Evolutionary conservation across 2,888 invertebrate genomes (phyloP).

Genomic region (Agrochola lychnidis): DNA sequence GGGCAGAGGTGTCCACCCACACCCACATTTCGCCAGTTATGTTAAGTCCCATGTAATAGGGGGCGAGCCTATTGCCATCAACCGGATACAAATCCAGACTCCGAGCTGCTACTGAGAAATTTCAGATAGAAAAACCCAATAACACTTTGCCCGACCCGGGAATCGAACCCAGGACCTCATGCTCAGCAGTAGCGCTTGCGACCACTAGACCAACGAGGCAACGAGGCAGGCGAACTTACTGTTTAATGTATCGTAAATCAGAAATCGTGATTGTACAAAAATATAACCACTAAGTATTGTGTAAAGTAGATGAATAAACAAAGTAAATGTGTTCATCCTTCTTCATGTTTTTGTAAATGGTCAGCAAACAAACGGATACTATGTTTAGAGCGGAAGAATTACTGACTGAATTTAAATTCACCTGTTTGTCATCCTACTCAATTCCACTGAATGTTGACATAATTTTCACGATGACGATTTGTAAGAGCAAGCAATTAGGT

Average conservation of each 20-base stretch:
- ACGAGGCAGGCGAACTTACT: background rate
- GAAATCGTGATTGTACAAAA: constrained; percentile 25
- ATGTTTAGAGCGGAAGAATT: constrained; percentile 56
- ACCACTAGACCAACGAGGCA: too few species aligned
- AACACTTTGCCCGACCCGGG: too few species aligned
- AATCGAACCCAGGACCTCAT: too few species aligned
- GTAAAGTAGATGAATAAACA: constrained; percentile 34
- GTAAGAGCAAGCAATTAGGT: background rate
- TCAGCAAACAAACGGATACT: constrained; percentile 36
- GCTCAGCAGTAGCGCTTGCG: too few species aligned
- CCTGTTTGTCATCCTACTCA: background rate
- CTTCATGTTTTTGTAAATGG: constrained; percentile 12
- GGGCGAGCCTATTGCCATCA: too few species aligned
- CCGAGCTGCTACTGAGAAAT: too few species aligned
- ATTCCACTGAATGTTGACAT: background rate
- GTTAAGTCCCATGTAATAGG: too few species aligned
- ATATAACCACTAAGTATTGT: background rate
- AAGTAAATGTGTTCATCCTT: constrained; percentile 6
- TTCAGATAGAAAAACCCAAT: too few species aligned
- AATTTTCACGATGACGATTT: background rate
- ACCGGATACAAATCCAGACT: too few species aligned
- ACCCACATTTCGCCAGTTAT: too few species aligned
- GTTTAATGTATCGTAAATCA: background rate
- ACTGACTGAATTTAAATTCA: constrained; percentile 12
- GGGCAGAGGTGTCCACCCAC: too few species aligned